Percentiles rank a stretch among this genome's conserved stretches.
These are phyloP conservation scores for Tipula lateralis DNA, from an alignment of 2,888 invertebrate genomes.

Conservation along the genomic window DNA sequence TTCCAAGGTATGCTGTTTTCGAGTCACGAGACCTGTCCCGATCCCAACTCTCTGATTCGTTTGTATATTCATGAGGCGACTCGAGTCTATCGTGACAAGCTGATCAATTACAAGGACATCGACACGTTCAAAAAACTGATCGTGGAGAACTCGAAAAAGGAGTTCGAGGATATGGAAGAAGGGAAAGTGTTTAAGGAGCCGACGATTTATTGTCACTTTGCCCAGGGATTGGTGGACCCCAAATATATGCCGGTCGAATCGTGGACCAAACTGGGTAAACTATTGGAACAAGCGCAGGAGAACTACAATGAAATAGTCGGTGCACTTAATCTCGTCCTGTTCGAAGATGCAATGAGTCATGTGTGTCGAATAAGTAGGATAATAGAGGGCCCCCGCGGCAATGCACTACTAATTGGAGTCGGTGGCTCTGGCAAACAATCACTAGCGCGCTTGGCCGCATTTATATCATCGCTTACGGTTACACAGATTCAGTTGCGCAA, in stretches of 20 bases:
- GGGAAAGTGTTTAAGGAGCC: conserved; percentile 66
- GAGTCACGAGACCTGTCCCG: conserved; percentile 67
- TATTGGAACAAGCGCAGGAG: conserved; percentile 73
- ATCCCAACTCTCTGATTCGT: conserved; percentile 67
- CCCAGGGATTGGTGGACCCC: conserved; percentile 83
- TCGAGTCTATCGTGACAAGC: conserved; percentile 86
- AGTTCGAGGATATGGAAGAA: conserved; percentile 71
- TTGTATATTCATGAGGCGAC: conserved; percentile 87
- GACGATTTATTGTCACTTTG: conserved; percentile 87
- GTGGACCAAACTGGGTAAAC: conserved; percentile 64
- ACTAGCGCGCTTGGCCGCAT: conserved; percentile 79
- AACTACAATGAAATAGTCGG: conserved; percentile 86
- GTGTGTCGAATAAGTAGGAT: conserved; percentile 89
- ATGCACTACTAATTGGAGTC: conserved; percentile 87
- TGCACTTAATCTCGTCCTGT: conserved; percentile 89
- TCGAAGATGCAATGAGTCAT: conserved; percentile 94
- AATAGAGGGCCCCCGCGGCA: conserved; percentile 84
- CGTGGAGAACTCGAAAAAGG: conserved; percentile 74
- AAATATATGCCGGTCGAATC: conserved; percentile 78
- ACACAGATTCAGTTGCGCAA: conserved; percentile 88
- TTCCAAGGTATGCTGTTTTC: conserved; percentile 89
- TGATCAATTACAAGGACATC: conserved; percentile 75
- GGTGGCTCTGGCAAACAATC: conserved; percentile 95
- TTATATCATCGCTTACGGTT: conserved; percentile 85
- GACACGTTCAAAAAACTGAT: conserved; percentile 68